Conservation (phyloP, 1,140 invertebrate species). For the Callitettix versicolor region DNA sequence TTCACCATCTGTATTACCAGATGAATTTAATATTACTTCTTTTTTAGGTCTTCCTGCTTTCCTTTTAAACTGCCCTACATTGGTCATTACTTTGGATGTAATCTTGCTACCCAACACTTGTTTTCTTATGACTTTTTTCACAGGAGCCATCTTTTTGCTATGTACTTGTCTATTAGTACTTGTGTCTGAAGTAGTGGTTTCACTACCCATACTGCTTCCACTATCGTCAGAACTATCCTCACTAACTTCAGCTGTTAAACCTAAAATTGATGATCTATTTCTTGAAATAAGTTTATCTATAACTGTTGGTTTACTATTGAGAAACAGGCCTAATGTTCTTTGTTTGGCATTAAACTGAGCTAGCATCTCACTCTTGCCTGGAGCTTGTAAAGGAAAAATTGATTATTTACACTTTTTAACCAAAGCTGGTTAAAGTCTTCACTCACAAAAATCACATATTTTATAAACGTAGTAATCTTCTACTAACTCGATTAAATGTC, state of each 20-base stretch:
- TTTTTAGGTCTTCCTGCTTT: not conserved
- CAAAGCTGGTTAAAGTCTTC: too few relatives aligned
- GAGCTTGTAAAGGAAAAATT: too few relatives aligned
- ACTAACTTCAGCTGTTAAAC: not conserved
- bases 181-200: too few relatives aligned
- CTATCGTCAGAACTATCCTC: not conserved
- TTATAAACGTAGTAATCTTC: too few relatives aligned
- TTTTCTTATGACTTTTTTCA: not conserved
- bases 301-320: constrained; percentile 4
- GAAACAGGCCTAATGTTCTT: constrained; percentile 1
- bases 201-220: not conserved
- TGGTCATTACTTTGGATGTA: not conserved
- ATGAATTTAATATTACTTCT: too few relatives aligned
- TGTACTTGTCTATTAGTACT: too few relatives aligned
- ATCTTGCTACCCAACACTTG: not conserved
- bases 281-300: constrained; percentile 13
- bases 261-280: constrained; percentile 9
- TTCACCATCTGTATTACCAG: not conserved
- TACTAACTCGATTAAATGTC: too few relatives aligned
- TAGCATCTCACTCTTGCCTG: not conserved
- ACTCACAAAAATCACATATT: too few relatives aligned
- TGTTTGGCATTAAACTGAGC: constrained; percentile 6
- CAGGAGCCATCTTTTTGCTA: not conserved
- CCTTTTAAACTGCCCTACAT: not conserved
- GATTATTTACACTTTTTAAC: too few relatives aligned